These are phyloP conservation scores for Neoitamus cyanurus DNA, from an alignment of 2,888 invertebrate genomes.

Conservation along the genomic window DNA sequence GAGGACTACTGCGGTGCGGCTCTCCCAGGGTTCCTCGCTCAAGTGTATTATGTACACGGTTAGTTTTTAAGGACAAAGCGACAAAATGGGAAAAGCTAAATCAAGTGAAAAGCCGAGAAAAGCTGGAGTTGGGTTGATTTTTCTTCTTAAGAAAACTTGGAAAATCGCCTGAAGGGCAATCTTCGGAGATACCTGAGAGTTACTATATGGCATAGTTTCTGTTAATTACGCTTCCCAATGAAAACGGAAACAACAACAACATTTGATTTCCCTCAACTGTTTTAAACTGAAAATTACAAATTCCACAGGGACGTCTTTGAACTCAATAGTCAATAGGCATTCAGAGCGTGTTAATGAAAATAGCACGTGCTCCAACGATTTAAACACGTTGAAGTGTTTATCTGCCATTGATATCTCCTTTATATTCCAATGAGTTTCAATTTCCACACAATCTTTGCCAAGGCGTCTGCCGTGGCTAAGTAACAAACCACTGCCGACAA, in stretches of 20 bases:
- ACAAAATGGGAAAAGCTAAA: background rate
- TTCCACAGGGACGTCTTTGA: background rate
- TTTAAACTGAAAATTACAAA: background rate
- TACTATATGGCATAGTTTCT: background rate
- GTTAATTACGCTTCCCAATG: background rate
- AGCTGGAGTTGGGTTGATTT: background rate
- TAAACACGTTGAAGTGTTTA: slow-evolving; percentile 4
- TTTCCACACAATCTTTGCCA: background rate
- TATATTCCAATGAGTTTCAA: background rate
- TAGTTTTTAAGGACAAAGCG: background rate
- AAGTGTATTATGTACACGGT: background rate
- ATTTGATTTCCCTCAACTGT: background rate
- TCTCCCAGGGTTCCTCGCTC: background rate
- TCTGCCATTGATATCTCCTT: background rate
- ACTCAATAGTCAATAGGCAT: background rate
- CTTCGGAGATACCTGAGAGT: background rate
- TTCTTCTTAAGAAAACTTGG: background rate
- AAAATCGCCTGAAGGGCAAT: background rate
- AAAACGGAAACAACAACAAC: background rate
- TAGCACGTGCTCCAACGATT: slow-evolving; percentile 5
- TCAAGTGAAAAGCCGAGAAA: background rate
- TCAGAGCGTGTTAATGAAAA: slow-evolving; percentile 18
- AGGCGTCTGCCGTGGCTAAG: background rate
- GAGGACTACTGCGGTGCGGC: background rate
- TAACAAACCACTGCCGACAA: slow-evolving; percentile 50